A percentile compares a stretch with the other conserved stretches of the same genome.
phyloP scores from a whole-genome alignment of 2,888 invertebrate species.

The Geophilus truncorum region DNA sequence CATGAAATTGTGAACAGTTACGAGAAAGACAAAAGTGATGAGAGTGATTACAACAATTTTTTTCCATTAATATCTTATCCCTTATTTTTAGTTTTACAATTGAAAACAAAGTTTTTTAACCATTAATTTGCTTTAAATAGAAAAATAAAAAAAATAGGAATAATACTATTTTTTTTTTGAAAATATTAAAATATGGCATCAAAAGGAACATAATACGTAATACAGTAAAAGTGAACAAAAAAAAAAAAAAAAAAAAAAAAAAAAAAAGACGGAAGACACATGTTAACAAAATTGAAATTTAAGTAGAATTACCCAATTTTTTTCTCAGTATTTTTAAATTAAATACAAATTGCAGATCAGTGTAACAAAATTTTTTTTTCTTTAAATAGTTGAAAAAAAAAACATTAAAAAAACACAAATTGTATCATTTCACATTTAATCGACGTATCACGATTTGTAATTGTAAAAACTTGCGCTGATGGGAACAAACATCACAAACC shows the following conservation, averaged over 20 bases:
- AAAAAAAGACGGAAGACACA: neutral
- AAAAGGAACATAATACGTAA: neutral
- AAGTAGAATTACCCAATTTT: neutral
- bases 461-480: conserved; percentile 1
- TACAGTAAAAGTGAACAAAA: too few species aligned
- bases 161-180: too few species aligned
- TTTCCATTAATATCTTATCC: neutral
- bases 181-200: conserved; percentile 2
- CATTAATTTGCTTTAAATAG: neutral
- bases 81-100: too few species aligned
- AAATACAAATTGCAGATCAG: neutral
- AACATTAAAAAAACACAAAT: too few species aligned
- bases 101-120: neutral
- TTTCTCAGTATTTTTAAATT: neutral
- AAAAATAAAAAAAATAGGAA: too few species aligned
- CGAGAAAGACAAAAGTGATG: neutral
- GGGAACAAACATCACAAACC: conserved; percentile 10
- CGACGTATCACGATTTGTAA: neutral
- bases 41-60: neutral
- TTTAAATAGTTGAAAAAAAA: neutral
- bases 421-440: neutral
- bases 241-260: neutral
- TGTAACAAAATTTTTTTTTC: neutral
- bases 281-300: neutral
- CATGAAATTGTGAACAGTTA: conserved; percentile 2